Evolutionary conservation across 37 sponge, comb jelly and placozoan genomes (phyloP), one percentile per base, ranked within the genome.

Genomic region (Spongilla lacustris): DNA sequence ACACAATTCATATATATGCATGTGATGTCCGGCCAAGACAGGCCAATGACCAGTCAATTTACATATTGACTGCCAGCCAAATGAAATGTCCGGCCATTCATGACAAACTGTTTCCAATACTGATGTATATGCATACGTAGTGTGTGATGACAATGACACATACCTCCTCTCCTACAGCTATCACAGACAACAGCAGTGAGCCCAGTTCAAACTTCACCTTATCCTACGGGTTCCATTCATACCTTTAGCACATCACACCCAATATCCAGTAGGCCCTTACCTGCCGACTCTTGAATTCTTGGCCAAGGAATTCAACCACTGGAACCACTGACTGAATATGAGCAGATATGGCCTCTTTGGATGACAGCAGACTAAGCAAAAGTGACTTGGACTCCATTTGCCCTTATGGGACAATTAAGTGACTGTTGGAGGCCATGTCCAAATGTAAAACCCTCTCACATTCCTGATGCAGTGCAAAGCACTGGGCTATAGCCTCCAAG

Each of bases 181-280:
- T 32, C 17, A 88, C 67, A 25, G 83, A 79, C 35, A 23, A 83
- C 9, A 90, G 34, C 2, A 67, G 9, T 2, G 79, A 50, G 66
- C 78, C 78, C 12, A 91, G 66, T 10, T 83, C 68, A 74, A 91
- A 87, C 74, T 91, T 91, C 66, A 91, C 35, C 32, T 83, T 80
- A 83, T 87, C 88, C 92, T 91, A 46, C 25, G 27, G 23, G 12
- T 58, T 17, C 58, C 46, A 46, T 46, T 46, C 46, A 46, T 8
- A 8, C 46, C 12, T 19, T 6, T 58, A 14, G 58, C 19, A 41
- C 41, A 41, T 41, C 21, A 17, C n/a, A 48, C 48, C 26, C 78
- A 41, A 78, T 31, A 10, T 17, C 14, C 19, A 71, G 31, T 30
- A 69, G 68, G 17, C 4, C 14, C 26, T 30, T 58, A 81, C 91